Base-by-base conservation (phyloP, 1,140 invertebrate genomes). In the Dendroctonus ponderosae region DNA sequence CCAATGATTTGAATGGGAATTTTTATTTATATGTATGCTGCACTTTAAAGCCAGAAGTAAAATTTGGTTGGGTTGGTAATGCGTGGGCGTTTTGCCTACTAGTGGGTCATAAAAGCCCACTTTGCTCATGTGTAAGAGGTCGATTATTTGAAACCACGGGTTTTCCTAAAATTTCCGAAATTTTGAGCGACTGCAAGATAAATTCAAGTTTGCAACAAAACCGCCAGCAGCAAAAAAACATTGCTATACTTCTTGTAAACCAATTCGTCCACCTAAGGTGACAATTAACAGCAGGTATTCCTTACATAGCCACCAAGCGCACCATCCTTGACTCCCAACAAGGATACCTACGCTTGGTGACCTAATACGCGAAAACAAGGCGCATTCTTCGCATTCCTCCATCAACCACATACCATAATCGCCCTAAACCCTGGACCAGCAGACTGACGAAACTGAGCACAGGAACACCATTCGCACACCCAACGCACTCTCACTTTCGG, bases 401-500 rank as follows among this genome's bases (percentile, higher is more conserved):
- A 37, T 58, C 46, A 14, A 7, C 5, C 14, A 7, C 11, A 14
- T 11, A 48, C 46, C 46, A 5, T 5, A 11, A n/a, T 5, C 46
- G 46, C 5, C 11, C 26, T 26, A 48, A 14, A 11, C 8, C 46
- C 46, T 48, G 11, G 11, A n/a, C 14, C 46, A 14, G 46, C 46
- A 7, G 46, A 48, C 5, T n/a, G 11, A n/a, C 11, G 11, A 11
- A 11, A 48, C 14, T n/a, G 14, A 48, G 11, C 14, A n/a, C 46
- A 49, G 43, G 42, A 14, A 60, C 15, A 11, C 43, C 51, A 52
- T 63, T 63, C 43, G 12, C 43, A 26, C 26, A 66, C 48, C 41
- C 59, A 48, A 61, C 11, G 56, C 68, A 69, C 68, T 69, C 57
- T 69, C 63, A 56, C 68, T 69, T 69, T 69, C 62, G 46, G 41